Evolutionary conservation across 1,140 invertebrate genomes (phyloP).

Genomic region (Bombus picipes): DNA sequence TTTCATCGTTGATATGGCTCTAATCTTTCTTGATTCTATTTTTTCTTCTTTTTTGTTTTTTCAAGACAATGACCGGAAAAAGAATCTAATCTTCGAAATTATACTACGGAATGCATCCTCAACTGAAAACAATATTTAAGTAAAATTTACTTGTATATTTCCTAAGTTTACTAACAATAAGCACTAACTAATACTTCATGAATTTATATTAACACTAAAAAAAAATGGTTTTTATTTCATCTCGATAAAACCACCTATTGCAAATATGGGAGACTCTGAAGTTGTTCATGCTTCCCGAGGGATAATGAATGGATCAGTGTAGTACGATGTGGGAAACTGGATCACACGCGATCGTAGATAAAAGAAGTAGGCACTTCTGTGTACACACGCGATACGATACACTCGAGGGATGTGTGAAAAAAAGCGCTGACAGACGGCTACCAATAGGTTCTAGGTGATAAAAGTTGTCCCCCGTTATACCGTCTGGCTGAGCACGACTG

Average conservation of each 20-base stretch:
- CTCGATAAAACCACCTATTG: not conserved
- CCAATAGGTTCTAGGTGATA: not conserved
- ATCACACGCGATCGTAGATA: not conserved
- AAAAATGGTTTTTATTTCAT: not conserved
- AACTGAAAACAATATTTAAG: too few species aligned
- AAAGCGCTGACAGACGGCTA: not conserved
- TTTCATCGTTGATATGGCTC: not conserved
- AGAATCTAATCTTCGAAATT: not conserved
- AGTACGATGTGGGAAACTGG: not conserved
- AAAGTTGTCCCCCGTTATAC: not conserved
- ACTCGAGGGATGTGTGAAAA: not conserved
- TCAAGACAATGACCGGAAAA: not conserved
- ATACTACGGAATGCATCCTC: too few species aligned
- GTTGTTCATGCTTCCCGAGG: not conserved
- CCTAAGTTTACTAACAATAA: too few species aligned
- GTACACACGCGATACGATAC: too few species aligned
- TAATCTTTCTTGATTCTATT: not conserved
- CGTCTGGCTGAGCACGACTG: not conserved
- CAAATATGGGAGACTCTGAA: not conserved
- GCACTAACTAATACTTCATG: not conserved
- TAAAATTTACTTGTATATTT: too few species aligned
- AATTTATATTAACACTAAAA: not conserved
- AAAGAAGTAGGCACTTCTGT: not conserved
- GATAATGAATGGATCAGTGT: not conserved
- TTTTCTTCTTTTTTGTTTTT: not conserved